phyloP scores from a whole-genome alignment of 2,113 vertebrate species.

The Phrynosoma platyrhinos region DNA sequence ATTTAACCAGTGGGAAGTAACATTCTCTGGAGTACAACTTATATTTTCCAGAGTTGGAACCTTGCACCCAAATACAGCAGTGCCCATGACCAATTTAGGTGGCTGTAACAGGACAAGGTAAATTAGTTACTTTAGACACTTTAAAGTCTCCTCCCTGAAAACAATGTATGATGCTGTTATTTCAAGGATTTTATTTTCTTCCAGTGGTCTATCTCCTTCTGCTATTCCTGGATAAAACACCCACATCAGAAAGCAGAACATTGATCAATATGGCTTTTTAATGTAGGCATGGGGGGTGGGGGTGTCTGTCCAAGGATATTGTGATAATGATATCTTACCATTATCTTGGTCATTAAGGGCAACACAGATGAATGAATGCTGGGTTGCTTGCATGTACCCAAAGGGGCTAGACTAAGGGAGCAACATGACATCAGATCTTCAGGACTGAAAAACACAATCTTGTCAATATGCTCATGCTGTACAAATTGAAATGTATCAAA shows the following conservation, averaged over 20 bases:
- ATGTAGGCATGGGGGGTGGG: no score
- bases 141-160: not conserved
- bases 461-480: no score
- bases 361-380: no score
- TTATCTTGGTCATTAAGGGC: no score
- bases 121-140: not conserved
- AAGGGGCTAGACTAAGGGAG: no score
- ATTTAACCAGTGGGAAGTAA: not conserved
- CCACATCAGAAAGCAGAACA: not conserved
- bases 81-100: not conserved
- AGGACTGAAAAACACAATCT: no score
- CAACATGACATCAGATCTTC: no score
- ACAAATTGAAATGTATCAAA: no score
- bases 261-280: not conserved
- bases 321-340: no score
- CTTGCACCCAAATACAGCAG: not conserved
- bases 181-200: not conserved
- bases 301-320: not conserved
- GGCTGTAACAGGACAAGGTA: not conserved
- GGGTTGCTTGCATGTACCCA: no score
- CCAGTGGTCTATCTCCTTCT: not conserved
- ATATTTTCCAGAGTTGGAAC: not conserved
- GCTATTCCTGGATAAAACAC: not conserved
- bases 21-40: not conserved
- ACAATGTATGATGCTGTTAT: not conserved